Evolutionary conservation across 2,888 invertebrate genomes (phyloP).

Genomic region (Amphimallon solstitiale): DNA sequence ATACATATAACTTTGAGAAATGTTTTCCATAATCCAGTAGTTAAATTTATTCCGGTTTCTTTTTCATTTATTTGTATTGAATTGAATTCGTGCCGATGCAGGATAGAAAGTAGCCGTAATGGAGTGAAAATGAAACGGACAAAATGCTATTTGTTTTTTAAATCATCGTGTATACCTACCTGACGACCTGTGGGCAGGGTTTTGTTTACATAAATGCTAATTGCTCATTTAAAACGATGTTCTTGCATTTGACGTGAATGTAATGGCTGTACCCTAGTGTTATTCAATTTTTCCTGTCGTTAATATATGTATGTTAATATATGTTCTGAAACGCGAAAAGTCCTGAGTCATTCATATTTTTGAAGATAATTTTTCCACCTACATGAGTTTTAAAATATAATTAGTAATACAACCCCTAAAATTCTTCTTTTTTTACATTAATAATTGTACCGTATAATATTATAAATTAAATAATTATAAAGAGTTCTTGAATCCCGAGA

Average conservation of each 20-base stretch:
- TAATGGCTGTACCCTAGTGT: neutral
- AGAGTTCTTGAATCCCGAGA: no score
- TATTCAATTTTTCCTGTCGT: constrained; percentile 1
- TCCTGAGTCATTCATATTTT: constrained; percentile 3
- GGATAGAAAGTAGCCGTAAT: neutral
- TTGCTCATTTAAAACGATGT: constrained; percentile 9
- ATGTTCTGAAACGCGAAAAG: constrained; percentile 14
- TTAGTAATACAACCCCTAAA: no score
- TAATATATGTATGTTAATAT: neutral
- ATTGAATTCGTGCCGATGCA: neutral
- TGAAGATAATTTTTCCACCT: neutral
- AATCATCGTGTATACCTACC: neutral
- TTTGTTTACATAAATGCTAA: constrained; percentile 26
- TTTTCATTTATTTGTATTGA: no score
- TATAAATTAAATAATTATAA: no score
- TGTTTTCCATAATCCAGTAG: neutral
- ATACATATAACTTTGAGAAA: no score
- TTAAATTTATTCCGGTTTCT: neutral
- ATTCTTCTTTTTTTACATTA: no score
- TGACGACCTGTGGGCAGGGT: constrained; percentile 14
- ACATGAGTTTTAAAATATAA: no score
- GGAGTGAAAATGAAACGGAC: constrained; percentile 2
- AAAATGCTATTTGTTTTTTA: constrained; percentile 17
- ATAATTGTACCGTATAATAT: no score
- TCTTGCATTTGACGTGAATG: constrained; percentile 7